Conservation (phyloP, 2,797 vertebrate genomes). For the Coregonus sp. region DNA sequence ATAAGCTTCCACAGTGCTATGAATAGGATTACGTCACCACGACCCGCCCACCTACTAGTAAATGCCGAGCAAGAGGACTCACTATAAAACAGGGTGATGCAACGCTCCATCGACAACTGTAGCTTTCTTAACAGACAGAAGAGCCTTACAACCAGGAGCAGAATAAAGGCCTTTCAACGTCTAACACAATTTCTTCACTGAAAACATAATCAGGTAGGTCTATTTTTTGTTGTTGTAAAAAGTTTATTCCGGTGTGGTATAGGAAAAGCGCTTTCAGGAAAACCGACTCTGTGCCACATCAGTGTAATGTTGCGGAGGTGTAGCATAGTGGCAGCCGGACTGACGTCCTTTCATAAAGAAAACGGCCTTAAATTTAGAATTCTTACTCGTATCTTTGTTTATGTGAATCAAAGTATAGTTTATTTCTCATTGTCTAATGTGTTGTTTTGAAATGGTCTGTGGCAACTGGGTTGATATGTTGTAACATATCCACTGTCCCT, state of each 20-base stretch:
- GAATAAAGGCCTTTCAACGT: neutral
- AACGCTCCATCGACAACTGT: slow-evolving; percentile 65
- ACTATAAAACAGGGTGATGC: slow-evolving; percentile 83
- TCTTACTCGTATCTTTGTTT: neutral
- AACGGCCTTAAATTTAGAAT: neutral
- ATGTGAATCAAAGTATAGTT: slow-evolving; percentile 13
- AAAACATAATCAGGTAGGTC: slow-evolving; percentile 4
- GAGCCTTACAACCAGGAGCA: neutral
- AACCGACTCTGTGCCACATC: neutral
- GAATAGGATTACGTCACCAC: slow-evolving; percentile 95
- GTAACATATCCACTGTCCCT: neutral
- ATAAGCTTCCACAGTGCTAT: slow-evolving; percentile 75
- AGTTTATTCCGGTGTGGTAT: neutral
- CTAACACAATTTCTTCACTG: neutral
- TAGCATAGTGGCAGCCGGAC: neutral
- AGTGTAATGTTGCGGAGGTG: neutral
- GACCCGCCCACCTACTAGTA: slow-evolving; percentile 61
- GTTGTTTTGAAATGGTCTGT: neutral
- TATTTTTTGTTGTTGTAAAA: neutral
- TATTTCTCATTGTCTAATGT: neutral
- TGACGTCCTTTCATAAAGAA: neutral
- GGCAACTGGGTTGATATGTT: no score
- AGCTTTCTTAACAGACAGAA: slow-evolving; percentile 39
- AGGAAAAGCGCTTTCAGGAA: neutral
- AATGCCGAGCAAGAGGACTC: slow-evolving; percentile 47